Conservation (phyloP, 2,797 vertebrate species). For the Myiotriccus ornatus region DNA sequence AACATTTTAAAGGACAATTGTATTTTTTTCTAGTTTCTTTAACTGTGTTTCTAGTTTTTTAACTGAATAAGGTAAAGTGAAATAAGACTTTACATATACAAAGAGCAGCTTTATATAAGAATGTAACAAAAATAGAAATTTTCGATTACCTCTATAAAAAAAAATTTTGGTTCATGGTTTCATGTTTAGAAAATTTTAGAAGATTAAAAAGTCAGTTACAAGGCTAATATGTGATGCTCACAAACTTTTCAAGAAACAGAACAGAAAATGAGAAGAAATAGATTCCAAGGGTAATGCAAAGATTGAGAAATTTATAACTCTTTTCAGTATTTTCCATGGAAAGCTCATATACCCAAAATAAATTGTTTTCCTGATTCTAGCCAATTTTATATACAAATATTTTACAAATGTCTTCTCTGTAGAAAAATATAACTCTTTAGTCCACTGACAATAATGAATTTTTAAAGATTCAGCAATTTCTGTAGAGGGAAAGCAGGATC, state of each 20-base stretch:
- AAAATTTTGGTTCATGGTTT: neutral
- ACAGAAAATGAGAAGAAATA: neutral
- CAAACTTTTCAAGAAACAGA: neutral
- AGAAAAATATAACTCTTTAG: neutral
- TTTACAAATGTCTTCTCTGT: neutral
- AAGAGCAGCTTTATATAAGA: neutral
- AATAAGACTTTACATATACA: neutral
- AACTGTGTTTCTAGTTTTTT: neutral
- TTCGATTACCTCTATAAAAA: neutral
- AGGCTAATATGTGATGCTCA: fast-evolving
- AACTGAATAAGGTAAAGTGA: neutral
- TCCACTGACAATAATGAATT: neutral
- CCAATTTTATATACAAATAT: neutral
- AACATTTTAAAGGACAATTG: neutral
- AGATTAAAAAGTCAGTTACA: neutral
- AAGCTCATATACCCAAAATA: neutral
- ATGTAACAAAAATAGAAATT: neutral
- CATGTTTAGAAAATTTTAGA: neutral
- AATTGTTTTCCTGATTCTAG: neutral
- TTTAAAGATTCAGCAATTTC: neutral
- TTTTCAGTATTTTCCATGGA: neutral
- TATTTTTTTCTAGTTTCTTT: neutral
- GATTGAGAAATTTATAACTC: neutral
- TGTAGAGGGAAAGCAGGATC: neutral
- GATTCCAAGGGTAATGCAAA: neutral